phyloP scores from a whole-genome alignment of 2,888 invertebrate genomes.

The Drosophila mettleri region DNA sequence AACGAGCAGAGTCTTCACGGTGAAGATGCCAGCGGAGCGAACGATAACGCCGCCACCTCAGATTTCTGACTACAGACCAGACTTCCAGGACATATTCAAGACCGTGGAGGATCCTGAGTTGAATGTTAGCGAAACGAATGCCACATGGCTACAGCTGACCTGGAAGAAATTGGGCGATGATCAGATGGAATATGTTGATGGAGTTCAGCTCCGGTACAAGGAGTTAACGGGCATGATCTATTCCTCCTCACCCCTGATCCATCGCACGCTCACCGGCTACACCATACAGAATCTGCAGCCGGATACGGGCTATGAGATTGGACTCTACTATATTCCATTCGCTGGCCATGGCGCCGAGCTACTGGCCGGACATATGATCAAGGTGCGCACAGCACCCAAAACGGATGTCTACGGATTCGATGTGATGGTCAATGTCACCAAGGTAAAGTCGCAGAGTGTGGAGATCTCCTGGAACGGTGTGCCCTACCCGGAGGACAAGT shows the following conservation, averaged over 20 bases:
- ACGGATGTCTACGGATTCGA: conserved; percentile 93
- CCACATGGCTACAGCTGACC: conserved; percentile 91
- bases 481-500: conserved; percentile 95
- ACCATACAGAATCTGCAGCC: conserved; percentile 92
- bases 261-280: conserved; percentile 91
- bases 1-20: conserved; percentile 90
- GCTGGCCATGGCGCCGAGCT: conserved; percentile 92
- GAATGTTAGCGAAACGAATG: conserved; percentile 90
- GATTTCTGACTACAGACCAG: conserved; percentile 83
- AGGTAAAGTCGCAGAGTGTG: conserved; percentile 91
- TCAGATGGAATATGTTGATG: conserved; percentile 94
- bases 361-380: conserved; percentile 89
- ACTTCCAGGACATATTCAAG: conserved; percentile 85
- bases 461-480: conserved; percentile 94
- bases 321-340: conserved; percentile 93
- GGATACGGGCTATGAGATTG: conserved; percentile 92
- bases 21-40: conserved; percentile 88
- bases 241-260: conserved; percentile 93
- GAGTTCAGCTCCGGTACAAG: conserved; percentile 94
- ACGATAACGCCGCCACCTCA: conserved; percentile 85
- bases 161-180: conserved; percentile 94
- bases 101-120: conserved; percentile 90
- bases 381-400: conserved; percentile 89
- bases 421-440: conserved; percentile 90
- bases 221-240: conserved; percentile 93